phyloP scores from a whole-genome alignment of 2,797 vertebrate species.

The Chaetodon trifasciatus region DNA sequence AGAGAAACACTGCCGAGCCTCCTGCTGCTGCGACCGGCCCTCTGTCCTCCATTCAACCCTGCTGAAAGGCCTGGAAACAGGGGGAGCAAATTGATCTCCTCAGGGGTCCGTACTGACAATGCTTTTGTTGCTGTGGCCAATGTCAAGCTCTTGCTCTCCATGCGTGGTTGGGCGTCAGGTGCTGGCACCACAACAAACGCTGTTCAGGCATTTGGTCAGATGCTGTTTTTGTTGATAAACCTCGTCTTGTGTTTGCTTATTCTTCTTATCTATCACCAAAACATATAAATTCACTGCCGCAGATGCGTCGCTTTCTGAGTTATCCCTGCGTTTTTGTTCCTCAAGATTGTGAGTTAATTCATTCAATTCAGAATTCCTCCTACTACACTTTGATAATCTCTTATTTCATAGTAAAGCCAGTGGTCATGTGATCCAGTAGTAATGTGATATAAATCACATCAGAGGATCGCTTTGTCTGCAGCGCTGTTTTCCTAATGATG shows the following conservation, averaged over 20 bases:
- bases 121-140: conserved; percentile 75
- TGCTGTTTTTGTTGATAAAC: conserved; percentile 59
- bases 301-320: conserved; percentile 2
- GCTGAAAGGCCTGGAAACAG: conserved; percentile 74
- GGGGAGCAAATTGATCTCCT: conserved; percentile 80
- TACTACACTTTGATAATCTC: conserved; percentile 3
- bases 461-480: conserved; percentile 61
- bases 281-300: conserved; percentile 18
- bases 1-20: conserved; percentile 78
- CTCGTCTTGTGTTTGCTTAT: conserved; percentile 35
- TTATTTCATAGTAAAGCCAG: conserved; percentile 20
- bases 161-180: conserved; percentile 71
- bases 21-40: conserved; percentile 70
- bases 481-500: conserved; percentile 74
- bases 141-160: conserved; percentile 71
- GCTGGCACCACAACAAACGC: conserved; percentile 69
- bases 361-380: conserved; percentile 18
- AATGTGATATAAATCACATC: conserved; percentile 54
- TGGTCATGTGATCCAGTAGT: conserved; percentile 19
- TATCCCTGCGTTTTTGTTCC: background rate
- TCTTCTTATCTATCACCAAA: conserved; percentile 18
- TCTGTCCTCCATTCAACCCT: conserved; percentile 82
- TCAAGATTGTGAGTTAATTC: background rate
- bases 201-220: conserved; percentile 64
- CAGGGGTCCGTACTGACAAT: conserved; percentile 72